Evolutionary conservation across 2,797 vertebrate species (phyloP).

Genomic region (Hozukius guyotensis): DNA sequence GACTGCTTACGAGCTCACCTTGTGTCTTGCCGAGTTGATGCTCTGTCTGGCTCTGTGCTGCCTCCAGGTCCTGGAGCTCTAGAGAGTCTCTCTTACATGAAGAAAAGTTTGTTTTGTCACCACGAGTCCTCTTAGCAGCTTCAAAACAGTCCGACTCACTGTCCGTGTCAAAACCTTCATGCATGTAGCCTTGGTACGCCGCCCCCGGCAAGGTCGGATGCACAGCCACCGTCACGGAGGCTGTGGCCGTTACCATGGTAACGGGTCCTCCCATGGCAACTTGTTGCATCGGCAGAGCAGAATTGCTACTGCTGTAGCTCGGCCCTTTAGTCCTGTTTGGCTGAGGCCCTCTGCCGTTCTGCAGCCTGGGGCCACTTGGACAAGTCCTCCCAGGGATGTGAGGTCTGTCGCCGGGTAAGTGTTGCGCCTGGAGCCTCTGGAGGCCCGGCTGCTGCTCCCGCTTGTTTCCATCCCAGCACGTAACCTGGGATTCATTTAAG

Average conservation of each 20-base stretch:
- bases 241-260: slow-evolving; percentile 92
- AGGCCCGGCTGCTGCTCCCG: slow-evolving; percentile 69
- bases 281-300: slow-evolving; percentile 55
- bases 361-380: slow-evolving; percentile 78
- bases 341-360: slow-evolving; percentile 78
- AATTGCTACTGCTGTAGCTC: slow-evolving; percentile 70
- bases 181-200: slow-evolving; percentile 87
- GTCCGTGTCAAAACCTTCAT: slow-evolving; percentile 86
- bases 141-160: slow-evolving; percentile 85
- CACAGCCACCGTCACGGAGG: slow-evolving; percentile 94
- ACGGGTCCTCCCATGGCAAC: slow-evolving; percentile 57
- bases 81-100: slow-evolving; percentile 79
- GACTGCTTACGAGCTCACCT: slow-evolving; percentile 63
- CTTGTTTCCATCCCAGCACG: slow-evolving; percentile 71
- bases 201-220: slow-evolving; percentile 91
- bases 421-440: slow-evolving; percentile 67
- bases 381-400: slow-evolving; percentile 83
- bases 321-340: slow-evolving; percentile 85
- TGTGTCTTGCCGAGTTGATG: slow-evolving; percentile 74
- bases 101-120: slow-evolving; percentile 73
- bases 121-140: slow-evolving; percentile 76
- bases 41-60: slow-evolving; percentile 67
- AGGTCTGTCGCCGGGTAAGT: slow-evolving; percentile 75
- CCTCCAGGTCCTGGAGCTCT: slow-evolving; percentile 88
- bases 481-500: slow-evolving; percentile 71